Evolutionary conservation across 2,113 vertebrate genomes (phyloP).

Genomic region (Benitochromis conjunctus): DNA sequence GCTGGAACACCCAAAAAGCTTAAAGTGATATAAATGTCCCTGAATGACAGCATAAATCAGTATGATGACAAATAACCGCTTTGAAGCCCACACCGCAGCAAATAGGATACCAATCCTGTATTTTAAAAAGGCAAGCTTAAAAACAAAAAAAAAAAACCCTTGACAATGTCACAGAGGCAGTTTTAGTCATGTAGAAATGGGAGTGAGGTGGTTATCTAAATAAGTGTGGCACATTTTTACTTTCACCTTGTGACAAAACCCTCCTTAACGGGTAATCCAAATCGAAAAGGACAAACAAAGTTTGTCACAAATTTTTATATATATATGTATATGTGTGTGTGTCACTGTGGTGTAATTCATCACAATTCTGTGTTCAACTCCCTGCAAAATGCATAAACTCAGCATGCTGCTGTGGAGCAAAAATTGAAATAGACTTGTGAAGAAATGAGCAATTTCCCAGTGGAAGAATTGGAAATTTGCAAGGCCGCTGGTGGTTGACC

Average conservation of each 20-base stretch:
- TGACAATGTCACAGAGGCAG: conserved; percentile 66
- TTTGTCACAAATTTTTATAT: conserved; percentile 62
- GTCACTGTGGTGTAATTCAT: conserved; percentile 66
- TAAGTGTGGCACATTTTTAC: conserved; percentile 69
- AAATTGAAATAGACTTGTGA: conserved; percentile 77
- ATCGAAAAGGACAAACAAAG: conserved; percentile 39
- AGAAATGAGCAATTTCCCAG: conserved; percentile 80
- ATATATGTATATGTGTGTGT: not conserved
- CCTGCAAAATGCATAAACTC: conserved; percentile 71
- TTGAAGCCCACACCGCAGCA: conserved; percentile 62
- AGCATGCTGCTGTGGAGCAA: conserved; percentile 52
- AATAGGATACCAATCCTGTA: conserved; percentile 71
- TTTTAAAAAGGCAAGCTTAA: conserved; percentile 56
- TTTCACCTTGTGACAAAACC: conserved; percentile 53
- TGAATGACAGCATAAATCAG: conserved; percentile 75
- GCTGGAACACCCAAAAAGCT: conserved; percentile 62
- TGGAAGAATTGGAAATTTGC: conserved; percentile 72
- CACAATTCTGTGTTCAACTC: conserved; percentile 59
- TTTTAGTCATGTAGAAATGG: conserved; percentile 47
- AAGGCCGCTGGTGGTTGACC: conserved; percentile 69
- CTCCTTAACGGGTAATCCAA: conserved; percentile 27
- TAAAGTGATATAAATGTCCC: conserved; percentile 76
- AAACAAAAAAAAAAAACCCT: conserved; percentile 23
- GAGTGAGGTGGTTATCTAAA: conserved; percentile 58
- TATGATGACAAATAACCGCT: conserved; percentile 75